These are phyloP conservation scores for Alloplasta piceator DNA, from an alignment of 2,888 invertebrate species.

Conservation along the genomic window DNA sequence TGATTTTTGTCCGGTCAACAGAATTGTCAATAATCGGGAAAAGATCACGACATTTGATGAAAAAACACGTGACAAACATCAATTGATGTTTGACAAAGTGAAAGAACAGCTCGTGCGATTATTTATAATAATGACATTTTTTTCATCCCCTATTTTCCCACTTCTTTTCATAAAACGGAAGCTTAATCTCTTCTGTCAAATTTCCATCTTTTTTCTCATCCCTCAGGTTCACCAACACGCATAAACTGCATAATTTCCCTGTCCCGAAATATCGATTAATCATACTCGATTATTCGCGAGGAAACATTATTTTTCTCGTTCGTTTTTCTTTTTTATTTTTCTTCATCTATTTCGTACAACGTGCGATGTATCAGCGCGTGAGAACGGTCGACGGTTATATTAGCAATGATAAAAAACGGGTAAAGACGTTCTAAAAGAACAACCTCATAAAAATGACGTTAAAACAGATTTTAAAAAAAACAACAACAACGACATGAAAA, in stretches of 20 bases:
- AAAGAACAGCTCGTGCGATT: not conserved
- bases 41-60: constrained; percentile 9
- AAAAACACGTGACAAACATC: constrained; percentile 18
- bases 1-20: not conserved
- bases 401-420: constrained; percentile 59
- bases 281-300: constrained; percentile 17
- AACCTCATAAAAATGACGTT: constrained; percentile 58
- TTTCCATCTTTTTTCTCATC: constrained; percentile 6
- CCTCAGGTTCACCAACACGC: constrained; percentile 21
- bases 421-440: constrained; percentile 50
- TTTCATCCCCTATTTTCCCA: too few species aligned
- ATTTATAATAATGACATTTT: not conserved
- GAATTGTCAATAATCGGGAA: not conserved
- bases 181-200: not conserved
- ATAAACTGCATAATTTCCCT: constrained; percentile 22
- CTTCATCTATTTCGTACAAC: constrained; percentile 7
- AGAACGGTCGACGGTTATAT: constrained; percentile 49
- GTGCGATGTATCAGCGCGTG: constrained; percentile 40
- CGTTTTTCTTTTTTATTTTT: not conserved
- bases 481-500: not conserved
- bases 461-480: constrained; percentile 66
- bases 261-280: constrained; percentile 29
- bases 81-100: not conserved
- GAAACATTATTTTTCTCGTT: constrained; percentile 5
- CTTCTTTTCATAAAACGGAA: too few species aligned